phyloP scores from a whole-genome alignment of 2,113 vertebrate genomes.

The Elachura formosa region DNA sequence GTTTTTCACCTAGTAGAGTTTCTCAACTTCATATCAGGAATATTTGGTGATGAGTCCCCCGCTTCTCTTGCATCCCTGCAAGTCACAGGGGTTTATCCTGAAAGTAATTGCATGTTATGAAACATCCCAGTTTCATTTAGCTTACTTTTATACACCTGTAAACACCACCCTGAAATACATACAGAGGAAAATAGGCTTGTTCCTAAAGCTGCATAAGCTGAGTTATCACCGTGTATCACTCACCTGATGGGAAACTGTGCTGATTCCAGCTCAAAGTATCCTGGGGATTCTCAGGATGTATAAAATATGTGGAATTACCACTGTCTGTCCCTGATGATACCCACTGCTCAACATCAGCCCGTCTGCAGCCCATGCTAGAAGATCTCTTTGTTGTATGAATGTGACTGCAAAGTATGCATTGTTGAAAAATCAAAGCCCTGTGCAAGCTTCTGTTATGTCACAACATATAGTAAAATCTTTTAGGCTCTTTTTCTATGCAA shows the following conservation, averaged over 20 bases:
- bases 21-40: conserved; percentile 18
- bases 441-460: conserved; percentile 35
- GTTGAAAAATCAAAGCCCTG: conserved; percentile 38
- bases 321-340: not conserved
- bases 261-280: not conserved
- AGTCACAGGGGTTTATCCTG: not conserved
- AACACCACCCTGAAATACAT: not conserved
- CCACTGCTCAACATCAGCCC: conserved; percentile 6
- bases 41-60: not conserved
- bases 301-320: conserved; percentile 34
- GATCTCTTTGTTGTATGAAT: conserved; percentile 26
- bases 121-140: conserved; percentile 4
- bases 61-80: not conserved
- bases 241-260: not conserved
- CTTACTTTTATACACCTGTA: not conserved
- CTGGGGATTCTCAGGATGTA: not conserved
- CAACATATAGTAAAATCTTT: conserved; percentile 41
- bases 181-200: not conserved
- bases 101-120: not conserved
- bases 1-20: not conserved
- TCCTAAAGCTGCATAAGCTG: conserved; percentile 3
- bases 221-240: not conserved
- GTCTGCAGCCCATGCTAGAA: not conserved
- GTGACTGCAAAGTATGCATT: conserved; percentile 22
- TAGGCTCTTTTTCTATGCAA: conserved; percentile 16